These are phyloP conservation scores for Caenorhabditis doughertyi DNA, from an alignment of 2,888 invertebrate genomes.

Conservation along the genomic window DNA sequence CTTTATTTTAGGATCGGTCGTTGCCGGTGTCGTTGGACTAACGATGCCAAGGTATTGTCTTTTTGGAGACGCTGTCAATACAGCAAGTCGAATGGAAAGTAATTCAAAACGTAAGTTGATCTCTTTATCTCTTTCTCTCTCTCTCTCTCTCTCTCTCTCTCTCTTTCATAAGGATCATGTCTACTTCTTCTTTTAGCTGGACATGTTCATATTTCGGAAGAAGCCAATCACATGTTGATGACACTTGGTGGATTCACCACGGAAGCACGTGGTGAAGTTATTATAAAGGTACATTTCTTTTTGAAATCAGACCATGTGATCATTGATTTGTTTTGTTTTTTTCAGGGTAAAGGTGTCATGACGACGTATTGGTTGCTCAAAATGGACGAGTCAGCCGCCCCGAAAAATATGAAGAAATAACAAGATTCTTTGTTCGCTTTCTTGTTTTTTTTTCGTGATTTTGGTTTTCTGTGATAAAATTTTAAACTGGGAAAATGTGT, in stretches of 20 bases:
- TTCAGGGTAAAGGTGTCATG: constrained; percentile 77
- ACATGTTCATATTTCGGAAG: constrained; percentile 76
- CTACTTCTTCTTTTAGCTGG: constrained; percentile 70
- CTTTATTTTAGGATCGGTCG: constrained; percentile 56
- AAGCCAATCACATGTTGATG: constrained; percentile 76
- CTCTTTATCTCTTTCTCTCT: background rate
- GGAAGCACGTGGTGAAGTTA: constrained; percentile 78
- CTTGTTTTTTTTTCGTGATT: background rate
- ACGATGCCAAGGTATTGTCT: constrained; percentile 78
- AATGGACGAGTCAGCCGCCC: constrained; percentile 57
- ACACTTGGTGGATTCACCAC: constrained; percentile 77
- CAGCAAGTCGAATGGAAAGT: constrained; percentile 76
- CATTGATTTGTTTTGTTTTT: constrained; percentile 16
- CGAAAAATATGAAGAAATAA: constrained; percentile 49
- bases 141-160: background rate
- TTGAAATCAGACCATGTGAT: background rate
- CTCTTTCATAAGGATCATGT: no score
- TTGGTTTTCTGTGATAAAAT: constrained; percentile 30
- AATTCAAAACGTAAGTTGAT: constrained; percentile 69
- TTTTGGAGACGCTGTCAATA: constrained; percentile 75
- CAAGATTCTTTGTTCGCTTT: constrained; percentile 39
- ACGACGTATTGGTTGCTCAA: constrained; percentile 72
- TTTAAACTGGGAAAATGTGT: no score
- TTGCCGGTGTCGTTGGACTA: constrained; percentile 78
- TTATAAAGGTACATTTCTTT: constrained; percentile 72